Base-by-base conservation (phyloP, 2,888 invertebrate genomes). In the Hyles lineata region DNA sequence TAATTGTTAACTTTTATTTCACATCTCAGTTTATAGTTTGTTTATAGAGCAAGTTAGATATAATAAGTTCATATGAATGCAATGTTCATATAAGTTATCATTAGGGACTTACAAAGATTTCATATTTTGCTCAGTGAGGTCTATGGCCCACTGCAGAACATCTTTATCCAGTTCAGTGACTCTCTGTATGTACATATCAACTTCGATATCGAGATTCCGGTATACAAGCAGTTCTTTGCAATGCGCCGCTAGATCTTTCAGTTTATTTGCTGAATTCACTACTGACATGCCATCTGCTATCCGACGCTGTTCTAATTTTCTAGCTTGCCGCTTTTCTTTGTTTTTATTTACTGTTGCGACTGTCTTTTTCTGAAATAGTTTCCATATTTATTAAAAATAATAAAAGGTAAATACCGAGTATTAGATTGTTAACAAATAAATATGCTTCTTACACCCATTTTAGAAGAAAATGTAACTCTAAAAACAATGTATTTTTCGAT, bases 71-170 rank as follows among this genome's bases (percentile, higher is more conserved):
- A 43, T 2, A 43, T 55, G n/a, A 5, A 55, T n/a, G 55, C 55
- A n/a, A 55, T 19, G 17, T 55, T 55, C 1, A 55, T 55, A 19
- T n/a, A n/a, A 19, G n/a, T 55, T 7, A n/a, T n/a, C n/a, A 7
- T 55, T 55, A n/a, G 7, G 17, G 55, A 87, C 96, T 95, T 96
- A 98, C 96, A 97, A 92, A 75, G 92, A 85, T 89, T 96, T 96
- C 98, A 98, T 98, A 88, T 98, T 98, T 77, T 95, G 95, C 86
- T 97, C 96, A 75, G 97, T 97, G 35, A 98, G 94, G 81, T 96
- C 95, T 82, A 97, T 96, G 67, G 96, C 96, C 97, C 97, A 97
- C 55, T 96, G 92, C 52, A 96, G 87, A 9, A 95, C 94, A 74
- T 91, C 91, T 72, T 95, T 91, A 71, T 95, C 94, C 70, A 97